phyloP scores from a whole-genome alignment of 1,140 invertebrate genomes.

The Dendroctonus ponderosae region DNA sequence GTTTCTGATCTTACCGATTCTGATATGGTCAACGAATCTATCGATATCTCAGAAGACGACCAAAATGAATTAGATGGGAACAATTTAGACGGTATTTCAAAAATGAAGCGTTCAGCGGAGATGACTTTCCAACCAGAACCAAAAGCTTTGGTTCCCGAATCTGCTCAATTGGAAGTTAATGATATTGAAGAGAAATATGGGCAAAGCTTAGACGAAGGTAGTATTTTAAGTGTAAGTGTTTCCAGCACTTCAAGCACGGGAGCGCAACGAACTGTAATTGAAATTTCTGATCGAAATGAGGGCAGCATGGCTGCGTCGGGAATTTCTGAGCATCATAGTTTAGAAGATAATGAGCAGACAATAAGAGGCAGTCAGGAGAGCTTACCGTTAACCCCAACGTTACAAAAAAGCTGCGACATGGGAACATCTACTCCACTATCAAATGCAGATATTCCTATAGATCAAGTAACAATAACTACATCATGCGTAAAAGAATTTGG shows the following conservation, averaged over 20 bases:
- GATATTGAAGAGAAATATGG: constrained; percentile 53
- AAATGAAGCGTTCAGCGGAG: constrained; percentile 85
- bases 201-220: constrained; percentile 60
- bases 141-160: constrained; percentile 49
- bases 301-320: constrained; percentile 52
- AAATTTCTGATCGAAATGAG: constrained; percentile 47
- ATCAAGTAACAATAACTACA: constrained; percentile 58
- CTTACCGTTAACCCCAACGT: constrained; percentile 37
- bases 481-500: constrained; percentile 54
- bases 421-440: constrained; percentile 46
- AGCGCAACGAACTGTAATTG: constrained; percentile 57
- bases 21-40: constrained; percentile 39
- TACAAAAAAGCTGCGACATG: constrained; percentile 44
- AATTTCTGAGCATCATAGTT: constrained; percentile 55
- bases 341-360: constrained; percentile 43
- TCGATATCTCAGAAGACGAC: constrained; percentile 56
- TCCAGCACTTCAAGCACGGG: constrained; percentile 57
- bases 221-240: constrained; percentile 56
- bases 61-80: constrained; percentile 41
- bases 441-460: constrained; percentile 43
- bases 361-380: constrained; percentile 41
- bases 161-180: constrained; percentile 26
- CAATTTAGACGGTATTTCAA: constrained; percentile 55
- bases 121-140: constrained; percentile 82
- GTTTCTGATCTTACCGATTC: constrained; percentile 42